These are phyloP conservation scores for Zosterops lateralis DNA, from an alignment of 2,113 vertebrate genomes.

Conservation along the genomic window DNA sequence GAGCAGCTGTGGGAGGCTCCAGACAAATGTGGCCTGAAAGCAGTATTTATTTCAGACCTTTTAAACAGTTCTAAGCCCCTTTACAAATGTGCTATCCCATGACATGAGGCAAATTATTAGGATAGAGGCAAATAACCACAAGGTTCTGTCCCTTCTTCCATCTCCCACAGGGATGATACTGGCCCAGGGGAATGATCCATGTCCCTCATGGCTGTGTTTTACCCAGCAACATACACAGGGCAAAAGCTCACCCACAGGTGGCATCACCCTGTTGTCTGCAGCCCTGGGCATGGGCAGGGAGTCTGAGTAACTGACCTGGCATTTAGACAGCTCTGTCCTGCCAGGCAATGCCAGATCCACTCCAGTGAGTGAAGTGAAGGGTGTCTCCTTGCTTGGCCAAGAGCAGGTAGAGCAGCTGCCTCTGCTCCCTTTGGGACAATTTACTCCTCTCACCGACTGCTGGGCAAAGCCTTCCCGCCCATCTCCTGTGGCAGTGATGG, in stretches of 20 bases:
- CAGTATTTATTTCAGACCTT: not conserved
- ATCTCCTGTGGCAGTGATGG: not conserved
- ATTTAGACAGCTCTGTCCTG: not conserved
- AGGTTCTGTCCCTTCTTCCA: not conserved
- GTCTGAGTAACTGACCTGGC: not conserved
- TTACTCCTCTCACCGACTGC: not conserved
- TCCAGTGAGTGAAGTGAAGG: rapidly evolving
- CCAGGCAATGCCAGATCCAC: not conserved
- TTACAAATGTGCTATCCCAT: not conserved
- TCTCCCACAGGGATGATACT: not conserved
- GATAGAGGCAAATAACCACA: not conserved
- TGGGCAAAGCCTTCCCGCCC: rapidly evolving
- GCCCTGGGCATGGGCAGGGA: rapidly evolving
- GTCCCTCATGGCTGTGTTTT: not conserved
- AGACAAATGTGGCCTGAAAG: not conserved
- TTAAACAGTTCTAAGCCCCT: not conserved
- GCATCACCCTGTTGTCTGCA: rapidly evolving
- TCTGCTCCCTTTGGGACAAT: not conserved
- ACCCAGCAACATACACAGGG: not conserved
- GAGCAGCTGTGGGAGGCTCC: not conserved
- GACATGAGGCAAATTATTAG: not conserved
- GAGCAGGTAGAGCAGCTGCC: not conserved
- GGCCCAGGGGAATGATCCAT: rapidly evolving
- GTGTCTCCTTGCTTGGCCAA: not conserved
- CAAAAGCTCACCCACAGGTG: not conserved